These are phyloP conservation scores for Loris lydekkerianus DNA, from an alignment of 2,797 vertebrate species.

Conservation along the genomic window DNA sequence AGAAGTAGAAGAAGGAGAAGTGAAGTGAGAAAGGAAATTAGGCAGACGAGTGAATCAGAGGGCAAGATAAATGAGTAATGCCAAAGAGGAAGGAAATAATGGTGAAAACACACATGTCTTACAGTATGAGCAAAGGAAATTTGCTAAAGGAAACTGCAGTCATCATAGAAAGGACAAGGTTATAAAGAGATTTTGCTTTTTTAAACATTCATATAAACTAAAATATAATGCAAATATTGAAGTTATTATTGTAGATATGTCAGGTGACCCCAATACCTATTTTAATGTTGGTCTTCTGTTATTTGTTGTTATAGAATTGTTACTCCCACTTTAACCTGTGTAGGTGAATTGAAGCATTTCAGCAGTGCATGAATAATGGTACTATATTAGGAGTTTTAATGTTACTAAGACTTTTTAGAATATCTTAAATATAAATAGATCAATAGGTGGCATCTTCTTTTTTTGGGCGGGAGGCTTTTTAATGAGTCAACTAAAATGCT, in stretches of 20 bases:
- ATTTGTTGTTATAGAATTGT: not conserved
- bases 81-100: conserved; percentile 70
- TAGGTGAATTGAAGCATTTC: conserved; percentile 1
- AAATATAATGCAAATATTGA: not conserved
- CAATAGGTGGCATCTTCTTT: not conserved
- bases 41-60: conserved; percentile 68
- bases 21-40: conserved; percentile 72
- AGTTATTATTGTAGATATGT: not conserved
- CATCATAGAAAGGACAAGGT: not conserved
- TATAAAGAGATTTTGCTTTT: not conserved
- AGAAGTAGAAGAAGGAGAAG: conserved; percentile 68
- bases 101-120: not conserved
- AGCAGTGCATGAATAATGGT: not conserved
- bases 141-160: not conserved
- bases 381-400: not conserved
- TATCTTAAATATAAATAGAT: conserved; percentile 43
- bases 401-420: conserved; percentile 7
- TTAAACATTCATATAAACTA: not conserved
- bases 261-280: not conserved
- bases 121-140: not conserved
- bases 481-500: not conserved
- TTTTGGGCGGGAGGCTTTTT: not conserved
- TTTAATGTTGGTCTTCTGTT: not conserved
- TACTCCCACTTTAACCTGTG: not conserved
- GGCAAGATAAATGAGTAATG: conserved; percentile 50